Base-by-base conservation (phyloP, 2,797 vertebrate genomes). In the Epinephelus awoara region DNA sequence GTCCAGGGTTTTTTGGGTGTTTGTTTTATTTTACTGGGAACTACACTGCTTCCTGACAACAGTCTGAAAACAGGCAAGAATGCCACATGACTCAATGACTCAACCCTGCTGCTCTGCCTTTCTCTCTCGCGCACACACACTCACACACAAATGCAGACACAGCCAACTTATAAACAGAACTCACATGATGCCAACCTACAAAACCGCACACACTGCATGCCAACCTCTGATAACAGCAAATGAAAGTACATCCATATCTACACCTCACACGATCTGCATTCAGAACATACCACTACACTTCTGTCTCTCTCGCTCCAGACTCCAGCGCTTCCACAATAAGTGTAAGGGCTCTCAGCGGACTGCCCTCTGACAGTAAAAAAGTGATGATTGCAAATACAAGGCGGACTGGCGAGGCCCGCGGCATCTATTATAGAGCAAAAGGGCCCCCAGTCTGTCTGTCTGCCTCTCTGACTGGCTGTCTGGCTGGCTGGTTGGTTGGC, bases 361-460 rank as follows among this genome's bases (percentile, higher is more conserved):
- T 92, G 78, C 93, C 91, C 94, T 95, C 94, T 95, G 92, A 96
- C 92, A 94, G 94, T 95, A 95, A 96, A 96, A 96, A 92, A 93
- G 93, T 94, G 95, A 96, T 96, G 95, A 96, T 94, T 96, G 96
- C 94, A 94, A 95, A 94, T 94, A 93, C 93, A 95, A 96, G 95
- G 94, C 89, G 89, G 90, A 92, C 88, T 89, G 90, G 92, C 89
- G 91, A 91, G 88, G 95, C 95, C 93, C 85, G 88, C 89, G 83
- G 93, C 93, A 94, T 93, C 91, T 92, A 93, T 93, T 93, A 94
- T 92, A 86, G 93, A 95, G 94, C 93, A 87, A 91, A 95, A 94
- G 93, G 94, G 93, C 93, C 85, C 86, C 84, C 66, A 86, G 85
- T 92, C 85, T 91, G 89, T 89, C 91, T 93, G 88, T 85, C 86